Conservation (phyloP, 37 sponge, comb jelly and placozoan species). For the Ianthella basta region DNA sequence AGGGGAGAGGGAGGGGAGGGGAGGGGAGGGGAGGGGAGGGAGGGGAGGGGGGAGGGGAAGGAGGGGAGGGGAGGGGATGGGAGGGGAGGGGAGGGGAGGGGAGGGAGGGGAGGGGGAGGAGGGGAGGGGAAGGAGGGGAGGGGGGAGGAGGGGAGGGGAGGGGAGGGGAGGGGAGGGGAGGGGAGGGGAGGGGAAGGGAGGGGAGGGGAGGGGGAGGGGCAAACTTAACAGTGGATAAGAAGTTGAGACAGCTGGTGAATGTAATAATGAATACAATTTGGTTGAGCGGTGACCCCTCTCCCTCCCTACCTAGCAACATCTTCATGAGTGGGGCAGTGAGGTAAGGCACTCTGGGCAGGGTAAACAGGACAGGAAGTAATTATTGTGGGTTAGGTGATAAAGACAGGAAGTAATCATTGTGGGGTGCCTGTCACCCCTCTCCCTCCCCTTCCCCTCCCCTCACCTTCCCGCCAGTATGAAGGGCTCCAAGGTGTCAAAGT, state of each 20-base stretch:
- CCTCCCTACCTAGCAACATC: background rate
- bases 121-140: too few relatives aligned
- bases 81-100: background rate
- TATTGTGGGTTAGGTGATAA: background rate
- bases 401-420: background rate
- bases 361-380: background rate
- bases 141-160: background rate
- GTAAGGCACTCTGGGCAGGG: background rate
- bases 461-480: constrained; percentile 15
- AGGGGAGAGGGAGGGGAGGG: background rate
- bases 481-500: constrained; percentile 9
- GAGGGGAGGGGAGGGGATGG: background rate
- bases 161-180: too few relatives aligned
- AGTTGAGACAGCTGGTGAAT: background rate
- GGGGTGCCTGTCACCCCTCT: too few relatives aligned
- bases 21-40: background rate
- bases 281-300: too few relatives aligned
- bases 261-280: background rate
- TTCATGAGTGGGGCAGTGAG: constrained; percentile 14
- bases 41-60: too few relatives aligned
- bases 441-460: background rate
- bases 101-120: too few relatives aligned
- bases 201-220: background rate
- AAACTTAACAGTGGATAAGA: background rate
- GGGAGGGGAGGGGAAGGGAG: background rate